phyloP scores from a whole-genome alignment of 2,888 invertebrate genomes.

The Drosophila meridiana region DNA sequence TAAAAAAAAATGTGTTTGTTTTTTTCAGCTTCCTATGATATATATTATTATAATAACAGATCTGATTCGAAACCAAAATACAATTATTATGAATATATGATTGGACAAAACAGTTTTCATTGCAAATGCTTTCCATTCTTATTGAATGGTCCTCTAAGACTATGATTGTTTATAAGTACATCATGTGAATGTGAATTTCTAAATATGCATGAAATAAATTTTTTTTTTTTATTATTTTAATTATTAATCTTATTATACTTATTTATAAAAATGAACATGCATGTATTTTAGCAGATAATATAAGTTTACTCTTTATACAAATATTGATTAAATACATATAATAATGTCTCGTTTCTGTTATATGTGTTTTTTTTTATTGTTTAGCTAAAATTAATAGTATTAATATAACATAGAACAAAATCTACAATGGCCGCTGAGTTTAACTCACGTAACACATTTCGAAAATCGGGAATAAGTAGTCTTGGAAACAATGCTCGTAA shows the following conservation, averaged over 20 bases:
- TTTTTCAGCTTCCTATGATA: too few species aligned
- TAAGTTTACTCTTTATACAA: too few species aligned
- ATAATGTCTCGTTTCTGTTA: background rate
- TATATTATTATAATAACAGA: too few species aligned
- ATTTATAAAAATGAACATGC: too few species aligned
- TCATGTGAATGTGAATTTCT: background rate
- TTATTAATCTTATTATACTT: too few species aligned
- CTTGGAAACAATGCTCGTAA: conserved; percentile 63
- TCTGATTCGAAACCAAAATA: background rate
- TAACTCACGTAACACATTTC: conserved; percentile 70
- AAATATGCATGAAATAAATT: background rate
- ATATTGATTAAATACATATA: background rate
- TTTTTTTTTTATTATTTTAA: too few species aligned
- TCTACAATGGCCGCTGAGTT: conserved; percentile 73
- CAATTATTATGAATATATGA: background rate
- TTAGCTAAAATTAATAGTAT: background rate
- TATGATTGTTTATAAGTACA: background rate
- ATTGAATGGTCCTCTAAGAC: background rate
- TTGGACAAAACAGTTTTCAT: background rate
- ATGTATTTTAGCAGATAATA: too few species aligned
- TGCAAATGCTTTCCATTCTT: background rate
- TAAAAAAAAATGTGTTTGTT: too few species aligned
- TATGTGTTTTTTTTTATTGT: background rate
- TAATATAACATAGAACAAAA: background rate
- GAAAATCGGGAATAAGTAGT: conserved; percentile 60